These are phyloP conservation scores for Galaxea fascicularis DNA, from an alignment of 92 coral and sea anemone genomes.

Conservation along the genomic window DNA sequence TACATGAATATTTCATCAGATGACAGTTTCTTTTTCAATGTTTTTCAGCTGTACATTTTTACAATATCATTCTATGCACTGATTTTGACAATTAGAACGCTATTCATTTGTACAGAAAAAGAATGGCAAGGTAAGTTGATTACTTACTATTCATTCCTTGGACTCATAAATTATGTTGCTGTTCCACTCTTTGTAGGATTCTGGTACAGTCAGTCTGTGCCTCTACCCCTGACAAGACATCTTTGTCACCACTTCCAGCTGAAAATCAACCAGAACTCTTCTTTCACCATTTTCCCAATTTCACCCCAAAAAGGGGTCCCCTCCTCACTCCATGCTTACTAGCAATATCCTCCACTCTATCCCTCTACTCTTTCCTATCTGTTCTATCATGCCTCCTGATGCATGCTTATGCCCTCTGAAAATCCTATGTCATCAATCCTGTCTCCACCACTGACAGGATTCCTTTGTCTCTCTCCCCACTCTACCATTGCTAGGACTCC, in stretches of 20 bases:
- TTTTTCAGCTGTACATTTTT: conserved; percentile 91
- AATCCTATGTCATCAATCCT: too few species aligned
- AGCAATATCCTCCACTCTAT: background rate
- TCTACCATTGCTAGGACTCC: background rate
- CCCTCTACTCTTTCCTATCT: background rate
- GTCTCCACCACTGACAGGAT: background rate
- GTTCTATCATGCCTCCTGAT: background rate
- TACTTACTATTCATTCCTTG: background rate
- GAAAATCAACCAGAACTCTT: background rate
- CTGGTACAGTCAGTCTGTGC: too few species aligned
- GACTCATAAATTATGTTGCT: too few species aligned
- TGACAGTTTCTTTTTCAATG: background rate
- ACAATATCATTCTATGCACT: conserved; percentile 85
- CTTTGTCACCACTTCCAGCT: background rate
- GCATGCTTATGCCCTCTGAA: background rate
- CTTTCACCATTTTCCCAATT: background rate
- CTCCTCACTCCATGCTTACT: background rate
- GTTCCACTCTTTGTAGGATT: too few species aligned
- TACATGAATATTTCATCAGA: background rate
- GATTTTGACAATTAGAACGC: conserved; percentile 82
- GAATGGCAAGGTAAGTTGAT: conserved; percentile 88
- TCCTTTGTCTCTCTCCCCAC: background rate
- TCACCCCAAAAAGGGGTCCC: too few species aligned
- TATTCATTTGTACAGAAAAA: conserved; percentile 84
- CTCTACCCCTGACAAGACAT: background rate